These are phyloP conservation scores for Pollenia amentaria DNA, from an alignment of 2,888 invertebrate species.

Conservation along the genomic window DNA sequence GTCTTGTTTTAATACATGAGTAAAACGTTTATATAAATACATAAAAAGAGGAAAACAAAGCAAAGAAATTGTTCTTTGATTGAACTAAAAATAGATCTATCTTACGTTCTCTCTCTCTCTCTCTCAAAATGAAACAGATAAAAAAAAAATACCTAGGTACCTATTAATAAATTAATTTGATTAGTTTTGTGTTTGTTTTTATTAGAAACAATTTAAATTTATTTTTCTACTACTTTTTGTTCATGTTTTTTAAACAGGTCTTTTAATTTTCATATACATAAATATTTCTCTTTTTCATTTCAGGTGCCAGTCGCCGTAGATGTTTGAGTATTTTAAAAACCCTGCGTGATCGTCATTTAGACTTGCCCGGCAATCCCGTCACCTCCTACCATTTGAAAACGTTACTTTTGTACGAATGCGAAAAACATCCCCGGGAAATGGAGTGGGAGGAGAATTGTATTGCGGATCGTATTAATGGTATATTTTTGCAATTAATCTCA, in stretches of 20 bases:
- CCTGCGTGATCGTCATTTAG: conserved; percentile 94
- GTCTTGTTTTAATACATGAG: conserved; percentile 39
- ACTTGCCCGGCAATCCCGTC: conserved; percentile 94
- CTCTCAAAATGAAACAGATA: background rate
- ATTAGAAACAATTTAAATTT: background rate
- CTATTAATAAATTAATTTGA: background rate
- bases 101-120: background rate
- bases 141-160: background rate
- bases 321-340: conserved; percentile 96
- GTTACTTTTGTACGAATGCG: conserved; percentile 96
- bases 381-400: conserved; percentile 96
- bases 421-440: conserved; percentile 96
- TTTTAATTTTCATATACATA: background rate
- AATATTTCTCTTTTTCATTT: conserved; percentile 67
- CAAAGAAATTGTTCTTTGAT: background rate
- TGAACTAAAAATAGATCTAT: background rate
- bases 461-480: conserved; percentile 96
- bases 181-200: background rate
- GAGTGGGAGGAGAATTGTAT: conserved; percentile 98
- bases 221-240: conserved; percentile 1
- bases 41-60: background rate
- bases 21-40: background rate
- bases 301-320: conserved; percentile 91
- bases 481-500: conserved; percentile 96
- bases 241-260: conserved; percentile 1